Evolutionary conservation across 1,140 invertebrate species (phyloP), one percentile per base, ranked within the genome.

Genomic region (Drosophila grimshawi): DNA sequence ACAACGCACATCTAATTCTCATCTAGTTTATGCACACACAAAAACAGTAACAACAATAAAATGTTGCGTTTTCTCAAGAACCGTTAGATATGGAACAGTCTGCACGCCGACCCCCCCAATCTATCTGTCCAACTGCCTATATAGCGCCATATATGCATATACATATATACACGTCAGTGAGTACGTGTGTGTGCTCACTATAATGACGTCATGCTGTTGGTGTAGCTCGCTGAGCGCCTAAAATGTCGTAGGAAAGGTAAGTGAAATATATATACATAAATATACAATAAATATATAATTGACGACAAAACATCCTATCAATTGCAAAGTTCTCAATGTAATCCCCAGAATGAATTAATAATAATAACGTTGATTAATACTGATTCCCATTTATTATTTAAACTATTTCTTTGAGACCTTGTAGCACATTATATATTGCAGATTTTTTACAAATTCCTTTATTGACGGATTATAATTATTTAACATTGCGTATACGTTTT

Each of bases 51-150:
- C 49, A 46, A 39, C 4, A 55, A 41, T 45, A 80, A 88, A 89
- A 88, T 88, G 85, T 69, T 85, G 70, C 85, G 85, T 55, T 88
- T 88, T 68, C 85, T 88, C 56, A 89, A 88, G 67, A 88, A 85
- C 53, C 85, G 80, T 61, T 89, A 88, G 85, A 64, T 48, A 62
- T 57, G 52, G 49, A 30, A 19, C 39, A 45, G 71, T 57, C 62
- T 67, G 64, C 59, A 68, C 68, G 59, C 35, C 49, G 48, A 63
- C 78, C 72, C 68, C 79, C 79, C 74, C 76, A 67, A 69, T 86
- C 61, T 66, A 64, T 48, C 53, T 68, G 64, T 55, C 48, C 63
- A 73, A 59, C 57, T 64, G 67, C 33, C 37, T 69, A 55, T 35
- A 43, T 59, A 59, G 5, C 8, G 7, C 52, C 53, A 6, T 41